These are phyloP conservation scores for Callyntrura guangdongensis DNA, from an alignment of 2,888 invertebrate genomes.

Conservation along the genomic window DNA sequence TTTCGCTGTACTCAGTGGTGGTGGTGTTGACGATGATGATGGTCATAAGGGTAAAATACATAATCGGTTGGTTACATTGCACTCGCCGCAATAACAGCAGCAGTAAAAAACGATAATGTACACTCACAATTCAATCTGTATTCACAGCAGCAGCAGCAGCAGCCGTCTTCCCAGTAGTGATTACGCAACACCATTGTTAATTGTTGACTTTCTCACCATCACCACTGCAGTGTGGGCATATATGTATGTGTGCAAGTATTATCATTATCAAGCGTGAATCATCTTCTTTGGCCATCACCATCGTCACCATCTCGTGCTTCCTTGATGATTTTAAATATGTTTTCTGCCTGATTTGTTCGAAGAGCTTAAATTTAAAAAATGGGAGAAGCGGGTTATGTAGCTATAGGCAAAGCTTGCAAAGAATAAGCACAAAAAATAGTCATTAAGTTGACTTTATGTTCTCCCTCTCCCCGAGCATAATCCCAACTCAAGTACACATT, in stretches of 20 bases:
- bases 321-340: slow-evolving; percentile 54
- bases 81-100: background rate
- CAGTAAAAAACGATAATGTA: slow-evolving; percentile 34
- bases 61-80: slow-evolving; percentile 42
- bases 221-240: background rate
- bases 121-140: background rate
- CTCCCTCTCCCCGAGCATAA: slow-evolving; percentile 38
- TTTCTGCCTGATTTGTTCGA: slow-evolving; percentile 63
- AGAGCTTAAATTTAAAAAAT: slow-evolving; percentile 38
- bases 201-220: slow-evolving; percentile 77
- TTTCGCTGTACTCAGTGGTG: slow-evolving; percentile 48
- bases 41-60: slow-evolving; percentile 3
- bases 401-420: slow-evolving; percentile 46
- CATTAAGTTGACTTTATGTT: slow-evolving; percentile 71
- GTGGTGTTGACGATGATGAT: background rate
- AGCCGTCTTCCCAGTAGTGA: slow-evolving; percentile 25
- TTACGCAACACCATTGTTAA: slow-evolving; percentile 77
- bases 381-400: slow-evolving; percentile 57
- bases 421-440: slow-evolving; percentile 58
- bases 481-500: slow-evolving; percentile 73
- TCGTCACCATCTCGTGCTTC: slow-evolving; percentile 36
- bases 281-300: slow-evolving; percentile 18
- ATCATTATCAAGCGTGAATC: slow-evolving; percentile 69
- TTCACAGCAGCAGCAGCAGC: slow-evolving; percentile 9
- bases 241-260: slow-evolving; percentile 33